These are phyloP conservation scores for Caradrina kadenii DNA, from an alignment of 2,888 invertebrate genomes.

Conservation along the genomic window DNA sequence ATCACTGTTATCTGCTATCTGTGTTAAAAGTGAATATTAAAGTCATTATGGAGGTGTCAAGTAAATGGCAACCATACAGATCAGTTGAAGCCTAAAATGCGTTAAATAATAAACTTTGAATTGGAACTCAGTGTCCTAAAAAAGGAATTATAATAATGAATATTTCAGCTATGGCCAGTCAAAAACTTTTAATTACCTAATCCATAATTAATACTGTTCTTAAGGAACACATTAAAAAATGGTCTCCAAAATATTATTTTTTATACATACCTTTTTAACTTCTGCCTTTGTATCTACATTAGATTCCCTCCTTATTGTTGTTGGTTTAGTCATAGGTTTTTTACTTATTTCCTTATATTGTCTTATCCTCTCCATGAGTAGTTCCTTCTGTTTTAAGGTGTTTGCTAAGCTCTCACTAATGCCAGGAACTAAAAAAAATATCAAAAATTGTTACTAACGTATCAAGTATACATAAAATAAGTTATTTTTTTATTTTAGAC, in stretches of 20 bases:
- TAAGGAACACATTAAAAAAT: background rate
- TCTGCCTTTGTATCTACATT: conserved; percentile 70
- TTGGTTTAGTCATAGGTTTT: conserved; percentile 78
- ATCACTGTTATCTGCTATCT: conserved; percentile 83
- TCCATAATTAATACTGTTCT: background rate
- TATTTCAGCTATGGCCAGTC: background rate
- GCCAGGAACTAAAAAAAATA: conserved; percentile 81
- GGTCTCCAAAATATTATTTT: background rate
- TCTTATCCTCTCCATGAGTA: conserved; percentile 87
- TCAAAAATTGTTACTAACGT: background rate
- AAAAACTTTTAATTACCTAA: background rate
- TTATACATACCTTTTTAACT: conserved; percentile 59
- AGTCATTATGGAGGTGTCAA: background rate
- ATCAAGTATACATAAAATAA: background rate
- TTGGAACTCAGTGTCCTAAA: background rate
- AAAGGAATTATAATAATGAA: background rate
- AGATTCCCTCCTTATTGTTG: conserved; percentile 74
- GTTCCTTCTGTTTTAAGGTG: conserved; percentile 86
- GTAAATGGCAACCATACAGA: background rate
- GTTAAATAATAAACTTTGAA: background rate
- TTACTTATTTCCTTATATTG: conserved; percentile 88
- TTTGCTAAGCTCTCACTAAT: conserved; percentile 89
- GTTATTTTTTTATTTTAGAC: too few species aligned
- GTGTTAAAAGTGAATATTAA: conserved; percentile 12
- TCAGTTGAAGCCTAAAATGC: background rate